Conservation (phyloP, 2,797 vertebrate genomes). For the Poeciliopsis infans region DNA sequence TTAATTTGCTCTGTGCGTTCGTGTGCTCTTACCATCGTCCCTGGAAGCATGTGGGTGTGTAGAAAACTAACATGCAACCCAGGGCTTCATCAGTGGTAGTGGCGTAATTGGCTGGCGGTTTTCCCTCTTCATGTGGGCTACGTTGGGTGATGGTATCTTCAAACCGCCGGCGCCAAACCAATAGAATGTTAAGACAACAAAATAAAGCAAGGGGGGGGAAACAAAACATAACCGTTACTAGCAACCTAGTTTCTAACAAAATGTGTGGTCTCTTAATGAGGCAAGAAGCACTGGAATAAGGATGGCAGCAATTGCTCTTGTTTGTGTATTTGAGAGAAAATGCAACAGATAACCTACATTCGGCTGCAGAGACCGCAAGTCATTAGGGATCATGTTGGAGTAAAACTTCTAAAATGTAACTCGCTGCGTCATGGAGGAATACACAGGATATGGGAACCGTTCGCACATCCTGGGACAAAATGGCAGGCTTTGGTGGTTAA, state of each 20-base stretch:
- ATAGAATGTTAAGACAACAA: conserved; percentile 34
- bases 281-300: neutral
- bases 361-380: conserved; percentile 7
- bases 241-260: conserved; percentile 45
- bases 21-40: neutral
- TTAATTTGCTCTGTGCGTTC: neutral
- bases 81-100: conserved; percentile 65
- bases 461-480: neutral
- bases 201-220: neutral
- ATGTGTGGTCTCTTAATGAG: conserved; percentile 75
- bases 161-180: conserved; percentile 73
- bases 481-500: neutral
- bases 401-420: neutral
- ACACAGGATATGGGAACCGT: neutral
- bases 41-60: neutral
- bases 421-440: neutral
- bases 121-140: conserved; percentile 80
- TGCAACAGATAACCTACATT: neutral
- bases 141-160: conserved; percentile 72
- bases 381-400: neutral
- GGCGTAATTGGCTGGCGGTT: conserved; percentile 75
- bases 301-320: conserved; percentile 6
- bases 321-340: conserved; percentile 20
- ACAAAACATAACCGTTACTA: neutral
- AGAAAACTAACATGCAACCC: conserved; percentile 37